Evolutionary conservation across 2,888 invertebrate genomes (phyloP).

Genomic region (Dicyrtoma fusca): DNA sequence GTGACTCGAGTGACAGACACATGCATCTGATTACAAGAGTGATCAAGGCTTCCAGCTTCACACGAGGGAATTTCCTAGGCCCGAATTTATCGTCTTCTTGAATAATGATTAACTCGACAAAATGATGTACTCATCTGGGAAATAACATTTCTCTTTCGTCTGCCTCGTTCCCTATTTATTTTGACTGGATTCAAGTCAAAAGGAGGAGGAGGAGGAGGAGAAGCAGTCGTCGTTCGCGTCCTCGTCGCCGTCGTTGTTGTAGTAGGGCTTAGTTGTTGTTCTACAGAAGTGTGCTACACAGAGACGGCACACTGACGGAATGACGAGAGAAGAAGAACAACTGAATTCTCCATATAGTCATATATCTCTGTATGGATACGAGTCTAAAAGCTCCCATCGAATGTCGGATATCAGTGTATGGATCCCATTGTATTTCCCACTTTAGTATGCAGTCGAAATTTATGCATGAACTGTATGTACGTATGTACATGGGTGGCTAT

Average conservation of each 20-base stretch:
- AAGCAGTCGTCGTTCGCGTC: background rate
- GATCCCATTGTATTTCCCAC: no score
- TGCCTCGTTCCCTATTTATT: constrained; percentile 42
- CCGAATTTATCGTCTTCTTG: constrained; percentile 57
- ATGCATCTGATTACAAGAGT: constrained; percentile 56
- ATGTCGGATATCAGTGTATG: no score
- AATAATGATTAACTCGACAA: constrained; percentile 57
- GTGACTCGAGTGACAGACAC: constrained; percentile 52
- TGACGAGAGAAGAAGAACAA: constrained; percentile 9
- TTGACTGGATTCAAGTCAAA: constrained; percentile 41
- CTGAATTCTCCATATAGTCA: constrained; percentile 2
- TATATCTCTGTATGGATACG: background rate
- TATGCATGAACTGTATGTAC: no score
- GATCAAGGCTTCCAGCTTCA: constrained; percentile 51
- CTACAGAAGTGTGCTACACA: no score
- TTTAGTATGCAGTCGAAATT: no score
- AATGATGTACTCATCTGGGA: constrained; percentile 56
- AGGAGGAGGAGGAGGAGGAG: constrained; percentile 26
- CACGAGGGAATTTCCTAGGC: constrained; percentile 53
- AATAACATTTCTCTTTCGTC: constrained; percentile 54
- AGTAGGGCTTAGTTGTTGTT: no score
- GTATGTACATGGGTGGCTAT: background rate
- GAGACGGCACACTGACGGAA: constrained; percentile 28
- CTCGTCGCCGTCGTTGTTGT: no score
- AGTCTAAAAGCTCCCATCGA: background rate